Evolutionary conservation across 2,113 vertebrate species (phyloP), one percentile per base, ranked within the genome.

Genomic region (Eurystomus gularis): DNA sequence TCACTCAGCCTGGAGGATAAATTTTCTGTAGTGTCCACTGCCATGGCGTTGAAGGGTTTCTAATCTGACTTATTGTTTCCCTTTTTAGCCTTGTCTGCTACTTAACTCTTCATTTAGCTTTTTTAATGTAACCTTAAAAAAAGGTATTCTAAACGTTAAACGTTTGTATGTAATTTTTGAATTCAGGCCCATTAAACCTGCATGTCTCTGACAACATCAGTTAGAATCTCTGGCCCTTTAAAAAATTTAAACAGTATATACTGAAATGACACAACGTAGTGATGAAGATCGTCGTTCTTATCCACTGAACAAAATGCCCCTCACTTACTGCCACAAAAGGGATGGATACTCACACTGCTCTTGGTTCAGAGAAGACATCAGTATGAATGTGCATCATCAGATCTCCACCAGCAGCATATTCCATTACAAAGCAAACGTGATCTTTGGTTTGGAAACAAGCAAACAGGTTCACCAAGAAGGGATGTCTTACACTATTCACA

Each of bases 351-450:
- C 98, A 99, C 99, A 99, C 98, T 92, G 99, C 99, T 93, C 99
- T 98, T n/a, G 99, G 98, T 96, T 99, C 99, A 37, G 99, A 99
- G 98, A 99, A 99, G 85, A 99, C 99, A 49, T 99, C 99, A 5
- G 99, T 99, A 62, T 99, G 99, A 94, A 99, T 99, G 98, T 99
- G 99, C 99, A 99, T 99, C 99, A 99, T 99, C 85, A 99, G 98
- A 96, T 99, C 99, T 42, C 99, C 99, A 44, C 99, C 99, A 14
- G 99, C 99, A n/a, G 99, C 99, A 52, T 99, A 99, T 96, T 99
- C 99, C 99, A 99, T 99, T 89, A 99, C 99, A 91, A 99, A 99
- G 97, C 99, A 99, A 39, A 99, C 99, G 2, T 99, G 99, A 96
- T 99, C 99, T 98, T 98, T 98, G 80, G 99, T 99, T 98, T 99